Evolutionary conservation across 1,140 invertebrate species (phyloP), one percentile per base, ranked within the genome.

Genomic region (Nasonia vitripennis): DNA sequence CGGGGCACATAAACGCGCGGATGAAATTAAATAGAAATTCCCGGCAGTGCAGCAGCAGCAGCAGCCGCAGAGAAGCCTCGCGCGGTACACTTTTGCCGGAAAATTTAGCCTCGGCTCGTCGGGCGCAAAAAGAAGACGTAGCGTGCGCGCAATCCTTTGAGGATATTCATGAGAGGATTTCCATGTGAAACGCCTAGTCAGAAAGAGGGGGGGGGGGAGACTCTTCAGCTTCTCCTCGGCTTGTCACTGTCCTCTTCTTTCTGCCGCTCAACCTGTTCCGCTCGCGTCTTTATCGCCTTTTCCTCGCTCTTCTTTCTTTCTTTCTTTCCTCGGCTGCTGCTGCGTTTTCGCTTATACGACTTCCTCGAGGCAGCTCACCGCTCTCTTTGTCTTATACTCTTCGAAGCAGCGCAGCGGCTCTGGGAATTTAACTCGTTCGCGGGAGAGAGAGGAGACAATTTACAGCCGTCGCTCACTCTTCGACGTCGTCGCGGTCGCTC

Each of bases 91-190:
- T 75, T 75, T 45, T 34, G 37, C 37, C 12, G 73, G 20, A 75
- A 75, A 75, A 75, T 75, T 17, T 75, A 62, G 55, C 55, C 55
- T 62, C 55, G 20, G 55, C 20, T 31, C 75, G 20, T 77, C 41
- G 41, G 45, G 45, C 11, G 55, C 55, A 37, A 51, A 62, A 51
- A 71, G 11, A 12, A 74, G 81, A 62, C 27, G 17, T 41, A 74
- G 71, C 70, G 45, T 34, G 11, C 27, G 48, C 14, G 23, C 55
- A 78, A 83, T 83, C 37, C 82, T 83, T 83, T 79, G 83, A 78
- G 48, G 77, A 84, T 79, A 79, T 84, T 84, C 83, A 79, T 71
- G 77, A 84, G 83, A 79, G 83, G 78, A 84, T 84, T 84, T 84
- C 67, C 67, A 71, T 70, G 41, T 79, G 75, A 84, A 84, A 79